Percentiles rank a stretch among this genome's conserved stretches.
phyloP scores from a whole-genome alignment of 1,140 invertebrate genomes.

The Centruroides sculpturatus region DNA sequence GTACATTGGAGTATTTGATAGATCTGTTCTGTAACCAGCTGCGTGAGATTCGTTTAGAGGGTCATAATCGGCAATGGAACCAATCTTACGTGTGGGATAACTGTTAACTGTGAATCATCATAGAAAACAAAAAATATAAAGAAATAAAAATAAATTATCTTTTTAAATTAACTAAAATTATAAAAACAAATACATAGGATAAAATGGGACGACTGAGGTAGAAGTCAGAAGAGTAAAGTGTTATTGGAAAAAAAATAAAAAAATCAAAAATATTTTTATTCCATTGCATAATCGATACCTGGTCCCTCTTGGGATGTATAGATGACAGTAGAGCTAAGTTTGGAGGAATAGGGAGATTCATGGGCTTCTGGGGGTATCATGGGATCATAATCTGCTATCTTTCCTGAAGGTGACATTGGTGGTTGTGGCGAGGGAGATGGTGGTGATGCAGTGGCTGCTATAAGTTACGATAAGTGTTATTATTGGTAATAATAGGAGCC shows the following conservation, averaged over 20 bases:
- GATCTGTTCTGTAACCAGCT: no score
- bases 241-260: no score
- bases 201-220: no score
- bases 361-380: conserved; percentile 32
- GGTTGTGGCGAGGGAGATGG: conserved; percentile 18
- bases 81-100: conserved; percentile 53
- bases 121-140: no score
- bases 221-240: background rate
- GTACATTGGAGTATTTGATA: no score
- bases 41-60: conserved; percentile 32
- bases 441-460: conserved; percentile 19
- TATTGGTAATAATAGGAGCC: background rate
- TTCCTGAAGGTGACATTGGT: conserved; percentile 14
- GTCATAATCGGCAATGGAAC: conserved; percentile 89
- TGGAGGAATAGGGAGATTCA: conserved; percentile 52
- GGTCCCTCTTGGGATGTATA: conserved; percentile 52
- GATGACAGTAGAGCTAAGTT: conserved; percentile 59
- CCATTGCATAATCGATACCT: conserved; percentile 13
- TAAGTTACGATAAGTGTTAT: background rate
- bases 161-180: no score
- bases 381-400: conserved; percentile 12
- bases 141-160: no score
- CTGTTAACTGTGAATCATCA: conserved; percentile 7
- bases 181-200: no score
- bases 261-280: no score